phyloP scores from a whole-genome alignment of 2,888 invertebrate species.

The Drosophila crucigera region DNA sequence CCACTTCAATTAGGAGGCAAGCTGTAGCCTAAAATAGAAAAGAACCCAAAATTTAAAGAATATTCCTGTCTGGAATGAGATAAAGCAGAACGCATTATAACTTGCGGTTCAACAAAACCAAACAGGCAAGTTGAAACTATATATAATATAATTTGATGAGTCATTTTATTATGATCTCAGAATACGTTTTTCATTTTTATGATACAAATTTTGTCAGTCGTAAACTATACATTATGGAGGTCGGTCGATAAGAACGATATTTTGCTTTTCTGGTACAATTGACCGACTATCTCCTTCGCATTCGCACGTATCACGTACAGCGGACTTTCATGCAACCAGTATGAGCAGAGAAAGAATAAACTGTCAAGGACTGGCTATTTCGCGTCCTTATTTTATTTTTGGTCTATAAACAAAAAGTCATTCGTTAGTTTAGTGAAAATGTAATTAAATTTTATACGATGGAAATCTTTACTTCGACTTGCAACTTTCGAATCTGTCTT shows the following conservation, averaged over 20 bases:
- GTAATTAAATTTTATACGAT: neutral
- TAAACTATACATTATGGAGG: neutral
- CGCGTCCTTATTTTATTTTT: neutral
- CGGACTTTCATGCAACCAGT: neutral
- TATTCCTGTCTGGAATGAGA: neutral
- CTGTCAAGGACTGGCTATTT: neutral
- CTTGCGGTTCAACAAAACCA: too few species aligned
- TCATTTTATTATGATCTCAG: too few species aligned
- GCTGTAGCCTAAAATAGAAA: neutral
- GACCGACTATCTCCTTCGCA: neutral
- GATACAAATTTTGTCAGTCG: neutral
- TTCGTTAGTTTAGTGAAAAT: neutral
- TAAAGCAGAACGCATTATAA: too few species aligned
- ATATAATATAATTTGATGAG: too few species aligned
- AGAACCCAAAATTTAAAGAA: neutral
- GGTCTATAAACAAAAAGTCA: neutral
- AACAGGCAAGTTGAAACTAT: too few species aligned
- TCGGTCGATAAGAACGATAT: neutral
- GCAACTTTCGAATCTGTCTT: neutral
- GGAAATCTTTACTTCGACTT: neutral
- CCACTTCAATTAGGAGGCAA: neutral
- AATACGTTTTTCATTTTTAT: neutral
- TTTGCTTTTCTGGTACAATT: neutral
- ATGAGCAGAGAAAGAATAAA: neutral
- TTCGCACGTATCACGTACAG: neutral